phyloP scores from a whole-genome alignment of 1,140 invertebrate species.

The Coelopa frigida region DNA sequence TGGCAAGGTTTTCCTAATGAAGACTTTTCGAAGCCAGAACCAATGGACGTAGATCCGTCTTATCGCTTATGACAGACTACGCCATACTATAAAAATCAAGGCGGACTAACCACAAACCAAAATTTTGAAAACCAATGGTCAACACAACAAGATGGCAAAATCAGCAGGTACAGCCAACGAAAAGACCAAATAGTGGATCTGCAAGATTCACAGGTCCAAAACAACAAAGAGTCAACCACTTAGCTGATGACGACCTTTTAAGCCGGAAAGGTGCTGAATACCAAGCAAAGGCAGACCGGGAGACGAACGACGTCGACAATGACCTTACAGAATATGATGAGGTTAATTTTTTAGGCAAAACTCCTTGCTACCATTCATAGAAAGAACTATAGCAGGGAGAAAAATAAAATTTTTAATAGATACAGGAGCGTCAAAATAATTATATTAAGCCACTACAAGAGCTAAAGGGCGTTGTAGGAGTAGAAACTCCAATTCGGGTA shows the following conservation, averaged over 20 bases:
- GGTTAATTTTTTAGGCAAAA: slow-evolving; percentile 16
- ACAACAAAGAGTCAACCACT: no score
- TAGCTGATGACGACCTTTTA: no score
- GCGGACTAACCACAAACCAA: no score
- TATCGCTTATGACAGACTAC: no score
- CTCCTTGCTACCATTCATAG: slow-evolving; percentile 14
- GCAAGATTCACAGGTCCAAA: slow-evolving; percentile 1
- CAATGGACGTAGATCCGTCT: background rate
- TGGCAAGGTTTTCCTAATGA: background rate
- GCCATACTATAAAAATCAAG: no score
- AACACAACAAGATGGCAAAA: background rate
- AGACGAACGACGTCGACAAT: no score
- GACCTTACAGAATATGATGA: no score
- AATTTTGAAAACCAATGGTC: no score
- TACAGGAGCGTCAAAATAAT: slow-evolving; percentile 15
- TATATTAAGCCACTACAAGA: slow-evolving; percentile 7
- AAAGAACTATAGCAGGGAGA: slow-evolving; percentile 11
- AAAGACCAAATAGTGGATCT: slow-evolving; percentile 4
- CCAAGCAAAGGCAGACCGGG: no score
- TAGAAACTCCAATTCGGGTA: slow-evolving; percentile 10
- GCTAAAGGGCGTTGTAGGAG: slow-evolving; percentile 6
- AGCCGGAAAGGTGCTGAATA: no score
- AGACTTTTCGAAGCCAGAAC: background rate
- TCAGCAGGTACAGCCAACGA: background rate
- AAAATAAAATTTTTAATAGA: slow-evolving; percentile 18